Percentiles rank a stretch among this genome's conserved stretches.
These are phyloP conservation scores for Antheraea yamamai DNA, from an alignment of 2,888 invertebrate species.

Conservation along the genomic window DNA sequence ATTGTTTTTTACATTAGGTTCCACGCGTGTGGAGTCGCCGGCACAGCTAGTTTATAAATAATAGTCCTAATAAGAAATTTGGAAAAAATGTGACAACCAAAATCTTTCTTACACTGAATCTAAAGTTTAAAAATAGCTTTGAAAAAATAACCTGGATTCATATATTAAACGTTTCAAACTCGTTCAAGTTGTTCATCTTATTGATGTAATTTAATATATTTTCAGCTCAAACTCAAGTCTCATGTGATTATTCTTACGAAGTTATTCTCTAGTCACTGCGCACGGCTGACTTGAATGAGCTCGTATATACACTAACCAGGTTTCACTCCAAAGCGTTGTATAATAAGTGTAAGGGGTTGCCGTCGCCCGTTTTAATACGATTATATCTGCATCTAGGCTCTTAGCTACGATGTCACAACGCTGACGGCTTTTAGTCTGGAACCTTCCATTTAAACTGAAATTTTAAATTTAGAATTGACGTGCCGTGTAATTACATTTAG, in stretches of 20 bases:
- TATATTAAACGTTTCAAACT: background rate
- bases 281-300: conserved; percentile 2
- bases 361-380: conserved; percentile 63
- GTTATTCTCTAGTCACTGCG: background rate
- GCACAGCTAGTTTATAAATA: too few relatives aligned
- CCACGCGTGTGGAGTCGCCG: too few relatives aligned
- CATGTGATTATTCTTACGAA: background rate
- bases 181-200: too few relatives aligned
- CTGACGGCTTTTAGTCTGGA: conserved; percentile 44
- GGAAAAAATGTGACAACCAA: too few relatives aligned
- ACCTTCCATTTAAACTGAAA: conserved; percentile 33
- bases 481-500: conserved; percentile 28
- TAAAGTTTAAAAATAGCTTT: background rate
- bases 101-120: too few relatives aligned
- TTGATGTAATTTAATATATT: background rate
- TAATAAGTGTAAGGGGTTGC: conserved; percentile 33
- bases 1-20: too few relatives aligned
- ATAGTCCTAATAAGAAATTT: too few relatives aligned
- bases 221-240: conserved; percentile 1
- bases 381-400: conserved; percentile 58
- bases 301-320: conserved; percentile 35
- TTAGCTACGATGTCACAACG: conserved; percentile 23
- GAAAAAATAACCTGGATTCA: background rate
- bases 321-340: conserved; percentile 42
- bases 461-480: conserved; percentile 35